Evolutionary conservation across 1,140 invertebrate genomes (phyloP).

Genomic region (Hylaeus anthracinus): DNA sequence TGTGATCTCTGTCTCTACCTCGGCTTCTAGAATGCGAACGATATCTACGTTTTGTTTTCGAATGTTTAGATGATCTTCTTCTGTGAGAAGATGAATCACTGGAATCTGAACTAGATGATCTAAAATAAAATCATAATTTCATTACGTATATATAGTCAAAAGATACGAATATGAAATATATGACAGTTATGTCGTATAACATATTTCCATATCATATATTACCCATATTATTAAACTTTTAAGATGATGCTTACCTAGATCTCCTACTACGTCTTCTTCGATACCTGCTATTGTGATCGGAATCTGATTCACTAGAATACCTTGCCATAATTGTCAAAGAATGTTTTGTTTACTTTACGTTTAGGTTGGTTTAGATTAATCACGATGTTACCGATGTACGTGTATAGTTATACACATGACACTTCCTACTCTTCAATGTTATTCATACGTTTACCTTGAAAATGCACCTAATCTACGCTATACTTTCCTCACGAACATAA

Average conservation of each 20-base stretch:
- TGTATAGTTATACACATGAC: neutral
- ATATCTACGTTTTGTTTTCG: conserved; percentile 72
- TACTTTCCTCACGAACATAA: too few species aligned
- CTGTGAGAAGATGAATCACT: conserved; percentile 74
- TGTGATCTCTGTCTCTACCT: conserved; percentile 66
- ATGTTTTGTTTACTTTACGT: neutral
- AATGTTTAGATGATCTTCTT: conserved; percentile 72
- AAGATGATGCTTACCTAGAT: conserved; percentile 69
- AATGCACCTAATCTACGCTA: neutral
- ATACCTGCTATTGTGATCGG: conserved; percentile 73
- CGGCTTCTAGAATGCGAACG: conserved; percentile 74
- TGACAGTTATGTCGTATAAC: too few species aligned
- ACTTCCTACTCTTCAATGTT: neutral
- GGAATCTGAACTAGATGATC: conserved; percentile 75
- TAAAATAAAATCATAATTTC: conserved; percentile 44
- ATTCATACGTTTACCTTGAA: neutral
- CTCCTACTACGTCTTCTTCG: conserved; percentile 70
- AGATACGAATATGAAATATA: neutral
- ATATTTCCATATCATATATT: too few species aligned
- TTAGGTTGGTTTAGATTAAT: conserved; percentile 12
- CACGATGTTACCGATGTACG: neutral
- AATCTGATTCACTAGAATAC: conserved; percentile 78
- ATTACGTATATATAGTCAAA: neutral
- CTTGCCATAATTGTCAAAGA: conserved; percentile 67
- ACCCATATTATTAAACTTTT: neutral